Evolutionary conservation across 2,113 vertebrate genomes (phyloP).

Genomic region (Dicrurus megarhynchus): DNA sequence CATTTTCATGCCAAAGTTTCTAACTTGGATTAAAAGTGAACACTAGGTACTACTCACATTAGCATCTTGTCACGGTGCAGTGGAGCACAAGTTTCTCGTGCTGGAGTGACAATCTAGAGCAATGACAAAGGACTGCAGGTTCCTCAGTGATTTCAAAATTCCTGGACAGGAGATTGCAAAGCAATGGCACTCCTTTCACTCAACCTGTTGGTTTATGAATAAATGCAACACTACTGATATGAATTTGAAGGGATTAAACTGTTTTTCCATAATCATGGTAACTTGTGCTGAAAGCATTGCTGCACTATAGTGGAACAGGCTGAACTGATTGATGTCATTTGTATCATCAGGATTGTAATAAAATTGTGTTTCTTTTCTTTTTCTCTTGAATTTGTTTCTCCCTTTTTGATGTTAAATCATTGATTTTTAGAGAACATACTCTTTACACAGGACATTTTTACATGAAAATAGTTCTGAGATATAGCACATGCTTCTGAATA

Average conservation of each 20-base stretch:
- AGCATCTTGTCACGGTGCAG: background rate
- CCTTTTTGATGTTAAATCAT: background rate
- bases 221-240: background rate
- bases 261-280: background rate
- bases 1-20: background rate
- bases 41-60: background rate
- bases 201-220: background rate
- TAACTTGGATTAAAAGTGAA: background rate
- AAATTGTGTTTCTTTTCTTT: background rate
- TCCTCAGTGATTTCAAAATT: background rate
- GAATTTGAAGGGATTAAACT: background rate
- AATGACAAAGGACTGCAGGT: background rate
- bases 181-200: background rate
- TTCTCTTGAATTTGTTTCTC: background rate
- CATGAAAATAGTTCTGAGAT: background rate
- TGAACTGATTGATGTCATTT: background rate
- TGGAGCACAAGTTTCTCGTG: background rate
- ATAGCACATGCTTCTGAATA: background rate
- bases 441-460: background rate
- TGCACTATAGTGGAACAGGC: background rate
- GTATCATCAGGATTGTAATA: background rate
- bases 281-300: background rate
- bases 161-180: background rate
- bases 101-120: background rate
- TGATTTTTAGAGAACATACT: background rate